These are phyloP conservation scores for Ligdia adustata DNA, from an alignment of 2,888 invertebrate genomes.

Conservation along the genomic window DNA sequence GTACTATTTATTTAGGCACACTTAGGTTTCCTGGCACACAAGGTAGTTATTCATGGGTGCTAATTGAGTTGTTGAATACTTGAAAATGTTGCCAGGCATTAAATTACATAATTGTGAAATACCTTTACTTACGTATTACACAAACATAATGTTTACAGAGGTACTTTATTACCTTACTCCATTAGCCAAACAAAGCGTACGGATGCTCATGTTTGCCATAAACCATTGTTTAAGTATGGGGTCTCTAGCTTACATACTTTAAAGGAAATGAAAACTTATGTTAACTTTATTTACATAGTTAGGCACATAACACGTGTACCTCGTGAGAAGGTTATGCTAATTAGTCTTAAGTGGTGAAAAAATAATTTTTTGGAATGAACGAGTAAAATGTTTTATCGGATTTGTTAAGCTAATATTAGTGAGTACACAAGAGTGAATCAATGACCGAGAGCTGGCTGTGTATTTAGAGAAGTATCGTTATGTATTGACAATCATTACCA, in stretches of 20 bases:
- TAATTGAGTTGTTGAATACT: too few relatives aligned
- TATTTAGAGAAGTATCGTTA: too few relatives aligned
- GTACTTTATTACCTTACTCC: too few relatives aligned
- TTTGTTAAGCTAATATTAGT: neutral
- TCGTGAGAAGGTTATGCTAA: neutral
- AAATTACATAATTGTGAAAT: too few relatives aligned
- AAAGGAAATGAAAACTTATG: conserved; percentile 17
- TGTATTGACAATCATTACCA: too few relatives aligned
- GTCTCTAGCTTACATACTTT: conserved; percentile 2
- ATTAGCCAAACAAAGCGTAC: neutral
- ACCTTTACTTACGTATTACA: too few relatives aligned
- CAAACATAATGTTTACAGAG: too few relatives aligned
- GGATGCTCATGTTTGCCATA: neutral
- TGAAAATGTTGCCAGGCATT: too few relatives aligned
- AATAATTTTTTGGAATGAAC: too few relatives aligned
- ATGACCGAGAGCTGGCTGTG: neutral
- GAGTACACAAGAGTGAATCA: neutral
- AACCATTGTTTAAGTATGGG: conserved; percentile 5
- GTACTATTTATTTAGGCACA: too few relatives aligned
- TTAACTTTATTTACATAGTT: conserved; percentile 2
- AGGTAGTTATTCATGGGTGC: too few relatives aligned
- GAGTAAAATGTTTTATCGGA: neutral
- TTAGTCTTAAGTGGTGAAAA: neutral
- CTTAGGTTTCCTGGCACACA: too few relatives aligned
- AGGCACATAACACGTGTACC: neutral